phyloP scores from a whole-genome alignment of 2,113 vertebrate genomes.

The Australoheros scitulus region DNA sequence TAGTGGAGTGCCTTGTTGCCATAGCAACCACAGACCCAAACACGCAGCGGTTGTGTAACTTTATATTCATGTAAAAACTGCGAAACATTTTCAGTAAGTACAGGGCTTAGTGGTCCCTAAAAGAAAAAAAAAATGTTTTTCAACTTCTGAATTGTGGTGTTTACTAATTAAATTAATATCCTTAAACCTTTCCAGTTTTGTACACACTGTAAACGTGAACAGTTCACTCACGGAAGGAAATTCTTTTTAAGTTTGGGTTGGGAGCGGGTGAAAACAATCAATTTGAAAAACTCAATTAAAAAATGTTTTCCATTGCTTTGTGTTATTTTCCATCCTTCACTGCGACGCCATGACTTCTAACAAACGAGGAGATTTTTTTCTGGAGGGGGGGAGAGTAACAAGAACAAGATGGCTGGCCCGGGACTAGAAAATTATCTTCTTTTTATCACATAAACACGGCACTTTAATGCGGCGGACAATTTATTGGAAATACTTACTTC shows the following conservation, averaged over 20 bases:
- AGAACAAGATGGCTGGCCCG: conserved; percentile 84
- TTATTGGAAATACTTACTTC: not conserved
- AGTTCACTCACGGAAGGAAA: not conserved
- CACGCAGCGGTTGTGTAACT: conserved; percentile 34
- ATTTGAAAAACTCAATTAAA: no score
- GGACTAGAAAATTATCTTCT: conserved; percentile 52
- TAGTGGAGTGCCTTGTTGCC: conserved; percentile 36
- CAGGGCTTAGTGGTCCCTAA: not conserved
- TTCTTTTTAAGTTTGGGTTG: not conserved
- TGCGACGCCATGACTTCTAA: conserved; percentile 61
- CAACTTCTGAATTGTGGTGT: not conserved
- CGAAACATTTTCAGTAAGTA: not conserved
- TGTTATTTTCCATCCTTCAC: conserved; percentile 41
- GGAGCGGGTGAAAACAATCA: not conserved
- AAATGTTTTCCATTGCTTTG: conserved; percentile 3
- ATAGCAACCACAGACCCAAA: conserved; percentile 61
- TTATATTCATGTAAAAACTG: not conserved
- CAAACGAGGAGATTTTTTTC: conserved; percentile 36
- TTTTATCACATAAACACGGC: conserved; percentile 41
- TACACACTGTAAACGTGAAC: not conserved
- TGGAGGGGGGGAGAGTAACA: conserved; percentile 47
- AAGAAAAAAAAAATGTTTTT: not conserved
- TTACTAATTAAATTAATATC: not conserved
- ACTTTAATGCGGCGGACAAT: not conserved
- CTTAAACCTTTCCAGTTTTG: not conserved